Evolutionary conservation across 2,113 vertebrate species (phyloP).

Genomic region (Bufo gargarizans): DNA sequence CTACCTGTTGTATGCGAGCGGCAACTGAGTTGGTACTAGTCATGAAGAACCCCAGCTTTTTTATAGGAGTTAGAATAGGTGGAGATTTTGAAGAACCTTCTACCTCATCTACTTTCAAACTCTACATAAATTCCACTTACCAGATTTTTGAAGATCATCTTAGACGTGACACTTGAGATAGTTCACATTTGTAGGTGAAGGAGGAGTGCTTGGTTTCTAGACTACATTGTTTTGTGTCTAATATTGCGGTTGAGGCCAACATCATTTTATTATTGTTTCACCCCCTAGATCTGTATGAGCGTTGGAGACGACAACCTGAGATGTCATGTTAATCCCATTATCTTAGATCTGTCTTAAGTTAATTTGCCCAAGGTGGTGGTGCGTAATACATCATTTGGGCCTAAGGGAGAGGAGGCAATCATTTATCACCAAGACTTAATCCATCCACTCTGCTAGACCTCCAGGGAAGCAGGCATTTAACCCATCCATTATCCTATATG

Average conservation of each 20-base stretch:
- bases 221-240: background rate
- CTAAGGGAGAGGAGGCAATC: too few species aligned
- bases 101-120: background rate
- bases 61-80: background rate
- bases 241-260: background rate
- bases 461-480: too few species aligned
- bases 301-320: too few species aligned
- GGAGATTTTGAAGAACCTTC: background rate
- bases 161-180: background rate
- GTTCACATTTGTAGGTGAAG: background rate
- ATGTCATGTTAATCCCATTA: too few species aligned
- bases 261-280: background rate
- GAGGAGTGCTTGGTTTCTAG: background rate
- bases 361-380: too few species aligned
- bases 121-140: background rate
- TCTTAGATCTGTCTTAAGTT: too few species aligned
- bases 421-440: too few species aligned
- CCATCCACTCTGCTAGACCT: too few species aligned
- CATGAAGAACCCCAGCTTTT: background rate
- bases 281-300: background rate
- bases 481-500: too few species aligned
- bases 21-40: background rate
- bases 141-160: background rate
- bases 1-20: background rate
- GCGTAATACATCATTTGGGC: too few species aligned